phyloP scores from a whole-genome alignment of 2,797 vertebrate species.

The Ispidina picta region DNA sequence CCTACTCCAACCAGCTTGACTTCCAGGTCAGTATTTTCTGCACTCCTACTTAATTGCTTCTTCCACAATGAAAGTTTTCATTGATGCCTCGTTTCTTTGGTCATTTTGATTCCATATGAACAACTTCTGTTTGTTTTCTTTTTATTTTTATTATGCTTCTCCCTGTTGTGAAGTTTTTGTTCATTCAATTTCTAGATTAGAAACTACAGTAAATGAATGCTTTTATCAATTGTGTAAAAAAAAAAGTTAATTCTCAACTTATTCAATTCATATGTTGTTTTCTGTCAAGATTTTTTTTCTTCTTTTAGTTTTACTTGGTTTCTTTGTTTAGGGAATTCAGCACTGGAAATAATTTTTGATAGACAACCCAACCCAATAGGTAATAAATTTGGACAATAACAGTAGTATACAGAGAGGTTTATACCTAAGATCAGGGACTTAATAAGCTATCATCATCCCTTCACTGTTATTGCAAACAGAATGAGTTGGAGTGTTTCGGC shows the following conservation, averaged over 20 bases:
- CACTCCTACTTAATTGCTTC: conserved; percentile 61
- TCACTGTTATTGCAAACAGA: not conserved
- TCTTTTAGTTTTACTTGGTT: conserved; percentile 21
- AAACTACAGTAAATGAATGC: conserved; percentile 44
- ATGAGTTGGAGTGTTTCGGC: not conserved
- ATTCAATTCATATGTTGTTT: conserved; percentile 68
- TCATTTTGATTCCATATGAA: conserved; percentile 1
- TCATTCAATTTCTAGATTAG: conserved; percentile 11
- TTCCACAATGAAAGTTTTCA: conserved; percentile 61
- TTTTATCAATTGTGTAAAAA: conserved; percentile 62
- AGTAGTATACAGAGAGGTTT: not conserved
- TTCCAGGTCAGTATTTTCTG: conserved; percentile 89
- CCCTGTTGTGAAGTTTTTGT: conserved; percentile 19
- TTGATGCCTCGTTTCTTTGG: conserved; percentile 55
- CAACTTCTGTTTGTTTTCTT: not conserved
- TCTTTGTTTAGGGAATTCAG: conserved; percentile 17
- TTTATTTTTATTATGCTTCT: not conserved
- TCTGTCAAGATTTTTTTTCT: conserved; percentile 49
- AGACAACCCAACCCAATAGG: not conserved
- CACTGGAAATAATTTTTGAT: not conserved
- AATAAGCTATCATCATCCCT: not conserved
- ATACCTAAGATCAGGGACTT: not conserved
- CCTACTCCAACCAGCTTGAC: conserved; percentile 89
- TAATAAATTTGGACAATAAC: not conserved
- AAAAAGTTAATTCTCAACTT: conserved; percentile 59